These are phyloP conservation scores for Lynx canadensis DNA, from an alignment of 2,113 vertebrate species.

Conservation along the genomic window DNA sequence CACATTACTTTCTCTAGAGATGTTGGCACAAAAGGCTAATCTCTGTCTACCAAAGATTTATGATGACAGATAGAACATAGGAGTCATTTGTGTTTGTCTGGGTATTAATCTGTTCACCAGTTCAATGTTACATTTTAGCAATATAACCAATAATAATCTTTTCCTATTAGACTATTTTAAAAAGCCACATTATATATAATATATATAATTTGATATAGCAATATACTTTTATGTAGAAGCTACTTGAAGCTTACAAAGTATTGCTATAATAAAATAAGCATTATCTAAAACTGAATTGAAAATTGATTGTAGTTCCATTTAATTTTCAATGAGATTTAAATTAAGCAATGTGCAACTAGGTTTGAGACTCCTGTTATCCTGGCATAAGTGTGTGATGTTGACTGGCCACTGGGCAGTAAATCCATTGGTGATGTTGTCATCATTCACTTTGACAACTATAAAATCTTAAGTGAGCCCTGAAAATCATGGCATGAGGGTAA, in stretches of 20 bases:
- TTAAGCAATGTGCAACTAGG: neutral
- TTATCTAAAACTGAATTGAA: neutral
- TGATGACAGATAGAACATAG: neutral
- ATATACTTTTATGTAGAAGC: constrained; percentile 2
- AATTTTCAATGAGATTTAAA: neutral
- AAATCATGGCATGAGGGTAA: neutral
- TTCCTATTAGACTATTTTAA: neutral
- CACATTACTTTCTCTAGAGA: neutral
- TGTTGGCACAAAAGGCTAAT: neutral
- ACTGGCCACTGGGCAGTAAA: neutral
- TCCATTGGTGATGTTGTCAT: neutral
- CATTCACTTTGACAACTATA: neutral
- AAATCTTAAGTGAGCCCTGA: neutral
- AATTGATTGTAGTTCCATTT: neutral
- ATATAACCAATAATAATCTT: neutral
- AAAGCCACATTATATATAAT: neutral
- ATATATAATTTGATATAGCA: neutral
- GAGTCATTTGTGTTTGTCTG: constrained; percentile 35
- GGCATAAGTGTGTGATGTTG: neutral
- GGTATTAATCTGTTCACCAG: constrained; percentile 15
- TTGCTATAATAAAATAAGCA: neutral
- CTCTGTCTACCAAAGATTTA: constrained; percentile 47
- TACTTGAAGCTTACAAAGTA: neutral
- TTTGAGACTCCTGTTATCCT: neutral
- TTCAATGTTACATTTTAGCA: constrained; percentile 18